Percentiles rank a stretch among this genome's conserved stretches.
Conservation (phyloP, 2,797 vertebrate species). For the Enteromius trimaculatus region DNA sequence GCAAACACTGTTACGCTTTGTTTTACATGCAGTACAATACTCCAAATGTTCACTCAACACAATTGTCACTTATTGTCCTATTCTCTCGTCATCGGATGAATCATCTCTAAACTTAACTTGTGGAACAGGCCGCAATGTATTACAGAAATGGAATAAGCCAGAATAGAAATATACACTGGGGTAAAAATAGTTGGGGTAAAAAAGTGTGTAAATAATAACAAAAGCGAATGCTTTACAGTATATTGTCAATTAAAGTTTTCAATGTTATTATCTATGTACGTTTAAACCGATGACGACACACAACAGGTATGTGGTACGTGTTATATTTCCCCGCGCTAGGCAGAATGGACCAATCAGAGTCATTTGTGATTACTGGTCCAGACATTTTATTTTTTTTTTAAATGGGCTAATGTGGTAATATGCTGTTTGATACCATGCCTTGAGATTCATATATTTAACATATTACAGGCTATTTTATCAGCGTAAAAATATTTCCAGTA, state of each 20-base stretch:
- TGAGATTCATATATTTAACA: background rate
- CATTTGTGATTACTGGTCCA: background rate
- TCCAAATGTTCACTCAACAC: conserved; percentile 27
- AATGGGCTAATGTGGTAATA: background rate
- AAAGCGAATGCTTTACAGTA: too few relatives aligned
- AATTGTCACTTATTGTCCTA: conserved; percentile 32
- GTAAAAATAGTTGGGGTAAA: background rate
- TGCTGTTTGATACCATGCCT: background rate
- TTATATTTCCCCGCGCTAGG: background rate
- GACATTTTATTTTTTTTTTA: background rate
- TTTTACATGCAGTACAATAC: conserved; percentile 17
- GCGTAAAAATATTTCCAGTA: background rate
- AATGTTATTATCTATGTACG: too few relatives aligned
- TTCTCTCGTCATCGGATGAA: conserved; percentile 39
- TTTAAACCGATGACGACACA: background rate
- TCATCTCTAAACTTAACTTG: conserved; percentile 18
- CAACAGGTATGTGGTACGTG: background rate
- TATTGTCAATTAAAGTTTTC: background rate
- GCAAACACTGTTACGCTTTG: conserved; percentile 13
- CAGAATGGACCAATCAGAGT: background rate
- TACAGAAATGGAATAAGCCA: background rate
- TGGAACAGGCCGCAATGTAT: conserved; percentile 16
- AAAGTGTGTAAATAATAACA: background rate
- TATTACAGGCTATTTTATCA: background rate
- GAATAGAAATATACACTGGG: background rate